A percentile compares a stretch with the other conserved stretches of the same genome.
phyloP scores from a whole-genome alignment of 2,113 vertebrate species.

The Passer domesticus region DNA sequence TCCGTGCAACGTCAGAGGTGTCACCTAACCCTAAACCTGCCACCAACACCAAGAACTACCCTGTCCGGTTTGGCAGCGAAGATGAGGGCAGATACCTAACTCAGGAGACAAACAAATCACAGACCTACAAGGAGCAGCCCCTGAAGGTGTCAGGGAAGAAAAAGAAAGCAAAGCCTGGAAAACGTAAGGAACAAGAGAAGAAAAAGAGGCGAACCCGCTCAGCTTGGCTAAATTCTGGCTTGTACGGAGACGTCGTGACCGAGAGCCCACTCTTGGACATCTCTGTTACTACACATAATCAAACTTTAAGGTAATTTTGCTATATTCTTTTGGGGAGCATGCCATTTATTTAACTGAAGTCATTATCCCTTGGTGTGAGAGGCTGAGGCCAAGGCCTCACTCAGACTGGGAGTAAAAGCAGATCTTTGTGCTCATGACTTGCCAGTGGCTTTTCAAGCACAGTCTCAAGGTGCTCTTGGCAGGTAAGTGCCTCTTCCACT shows the following conservation, averaged over 20 bases:
- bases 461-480: neutral
- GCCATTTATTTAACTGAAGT: neutral
- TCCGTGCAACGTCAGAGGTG: constrained; percentile 73
- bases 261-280: constrained; percentile 64
- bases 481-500: neutral
- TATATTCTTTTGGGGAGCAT: neutral
- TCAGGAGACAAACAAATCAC: constrained; percentile 94
- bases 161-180: constrained; percentile 89
- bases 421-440: neutral
- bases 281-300: constrained; percentile 49
- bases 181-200: constrained; percentile 91
- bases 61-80: constrained; percentile 77
- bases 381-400: neutral
- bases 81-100: constrained; percentile 83
- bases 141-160: constrained; percentile 82
- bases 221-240: constrained; percentile 8
- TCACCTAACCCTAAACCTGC: constrained; percentile 84
- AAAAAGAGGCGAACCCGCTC: constrained; percentile 87
- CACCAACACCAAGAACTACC: constrained; percentile 87
- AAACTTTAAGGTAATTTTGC: constrained; percentile 64
- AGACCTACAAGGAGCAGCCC: constrained; percentile 85
- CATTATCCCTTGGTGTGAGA: neutral
- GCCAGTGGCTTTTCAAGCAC: neutral
- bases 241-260: constrained; percentile 55
- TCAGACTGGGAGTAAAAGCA: neutral